phyloP scores from a whole-genome alignment of 53 echinoderm and acorn worm species.

The Mesocentrotus franciscanus region DNA sequence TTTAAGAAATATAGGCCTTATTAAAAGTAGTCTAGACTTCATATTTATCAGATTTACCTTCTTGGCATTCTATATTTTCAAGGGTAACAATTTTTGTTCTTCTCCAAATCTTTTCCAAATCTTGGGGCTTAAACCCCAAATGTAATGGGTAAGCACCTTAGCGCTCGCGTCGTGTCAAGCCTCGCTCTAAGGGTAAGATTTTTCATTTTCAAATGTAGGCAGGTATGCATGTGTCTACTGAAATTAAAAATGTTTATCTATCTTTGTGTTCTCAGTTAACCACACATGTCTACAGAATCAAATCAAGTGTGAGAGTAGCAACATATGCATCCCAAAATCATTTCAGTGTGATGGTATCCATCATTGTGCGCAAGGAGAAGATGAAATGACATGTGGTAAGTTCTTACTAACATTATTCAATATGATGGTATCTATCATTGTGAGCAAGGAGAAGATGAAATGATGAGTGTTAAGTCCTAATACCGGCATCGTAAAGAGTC shows the following conservation, averaged over 20 bases:
- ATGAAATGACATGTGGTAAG: slow-evolving; percentile 79
- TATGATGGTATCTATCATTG: slow-evolving; percentile 83
- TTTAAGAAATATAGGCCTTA: too few relatives aligned
- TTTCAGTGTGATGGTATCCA: slow-evolving; percentile 81
- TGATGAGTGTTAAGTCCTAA: slow-evolving; percentile 70
- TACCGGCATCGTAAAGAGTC: too few relatives aligned
- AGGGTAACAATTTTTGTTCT: too few relatives aligned
- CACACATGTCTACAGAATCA: slow-evolving; percentile 86
- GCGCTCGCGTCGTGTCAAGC: too few relatives aligned
- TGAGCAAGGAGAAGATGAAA: slow-evolving; percentile 73
- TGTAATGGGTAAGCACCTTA: too few relatives aligned
- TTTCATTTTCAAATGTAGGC: background rate
- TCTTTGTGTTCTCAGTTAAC: slow-evolving; percentile 21
- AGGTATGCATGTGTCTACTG: background rate
- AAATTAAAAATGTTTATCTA: background rate
- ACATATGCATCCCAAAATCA: slow-evolving; percentile 71
- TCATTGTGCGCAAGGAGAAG: slow-evolving; percentile 76
- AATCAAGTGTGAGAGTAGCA: slow-evolving; percentile 74
- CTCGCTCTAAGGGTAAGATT: too few relatives aligned
- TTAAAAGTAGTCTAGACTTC: too few relatives aligned
- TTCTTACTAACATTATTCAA: slow-evolving; percentile 49
- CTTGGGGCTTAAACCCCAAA: too few relatives aligned
- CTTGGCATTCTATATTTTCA: too few relatives aligned
- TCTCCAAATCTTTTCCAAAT: too few relatives aligned
- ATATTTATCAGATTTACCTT: too few relatives aligned